Base-by-base conservation (phyloP, 2,797 vertebrate genomes). In the Fratercula arctica region DNA sequence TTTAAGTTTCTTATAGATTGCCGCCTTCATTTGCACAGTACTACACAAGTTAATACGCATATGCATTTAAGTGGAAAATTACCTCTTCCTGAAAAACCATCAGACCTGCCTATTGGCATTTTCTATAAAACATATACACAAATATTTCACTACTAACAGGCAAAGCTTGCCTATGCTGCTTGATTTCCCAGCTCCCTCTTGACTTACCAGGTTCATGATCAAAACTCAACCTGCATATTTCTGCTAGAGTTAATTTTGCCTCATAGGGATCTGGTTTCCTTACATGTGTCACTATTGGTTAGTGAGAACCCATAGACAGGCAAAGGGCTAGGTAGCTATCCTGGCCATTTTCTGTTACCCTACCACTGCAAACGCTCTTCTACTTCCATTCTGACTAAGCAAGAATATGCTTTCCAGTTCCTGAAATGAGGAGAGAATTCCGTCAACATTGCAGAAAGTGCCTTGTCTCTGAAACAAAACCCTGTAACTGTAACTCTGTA, bases 11-110 rank as follows among this genome's bases (percentile, higher is more conserved):
- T 77, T 46, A 66, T 15, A 94, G 92, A 96, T 95, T 96, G 83
- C 75, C 29, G 37, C 33, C 74, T 74, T 95, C 96, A 81, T 96
- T 94, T 95, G 84, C 94, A 67, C 92, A 81, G 68, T 12, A 28
- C 90, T 50, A 48, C 64, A 63, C 50, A 73, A 87, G 48, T 96
- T 97, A 96, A 97, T 97, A 95, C 85, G 93, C 92, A 94, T 90
- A 94, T 74, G 96, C 95, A 94, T 91, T 94, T 97, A 93, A 94
- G 90, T 97, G 93, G 92, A 97, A 97, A 97, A 97, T 96, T 96
- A 50, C 83, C 85, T 94, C 82, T 95, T 96, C 94, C 90, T 95
- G 87, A 60, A 91, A 90, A 90, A 74, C 87, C 67, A 76, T 94
- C 84, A 96, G 88, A 89, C 91, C 89, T 95, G 64, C 81, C 94